Conservation (phyloP, 2,113 vertebrate species). For the Riparia riparia region DNA sequence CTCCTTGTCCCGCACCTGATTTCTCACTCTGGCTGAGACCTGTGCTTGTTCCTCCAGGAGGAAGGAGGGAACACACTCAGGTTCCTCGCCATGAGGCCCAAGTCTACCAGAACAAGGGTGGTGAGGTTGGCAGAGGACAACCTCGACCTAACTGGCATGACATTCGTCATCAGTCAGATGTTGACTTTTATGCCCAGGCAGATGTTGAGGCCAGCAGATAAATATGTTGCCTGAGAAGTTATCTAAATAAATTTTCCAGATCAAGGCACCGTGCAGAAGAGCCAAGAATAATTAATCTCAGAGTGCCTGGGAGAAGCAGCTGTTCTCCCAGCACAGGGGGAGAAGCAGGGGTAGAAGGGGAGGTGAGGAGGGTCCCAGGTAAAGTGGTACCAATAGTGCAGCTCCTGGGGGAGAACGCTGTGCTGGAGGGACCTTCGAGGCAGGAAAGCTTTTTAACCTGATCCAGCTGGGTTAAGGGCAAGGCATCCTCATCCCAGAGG, state of each 20-base stretch:
- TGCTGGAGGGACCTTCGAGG: not conserved
- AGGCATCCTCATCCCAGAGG: not conserved
- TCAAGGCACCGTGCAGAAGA: not conserved
- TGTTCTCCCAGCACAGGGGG: not conserved
- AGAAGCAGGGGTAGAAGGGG: not conserved
- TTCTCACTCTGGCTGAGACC: not conserved
- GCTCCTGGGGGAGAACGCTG: not conserved
- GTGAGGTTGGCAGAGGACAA: not conserved
- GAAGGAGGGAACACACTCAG: not conserved
- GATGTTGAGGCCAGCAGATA: conserved; percentile 16
- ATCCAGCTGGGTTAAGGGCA: not conserved
- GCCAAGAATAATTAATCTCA: conserved; percentile 14
- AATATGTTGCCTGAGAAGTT: not conserved
- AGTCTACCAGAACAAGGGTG: not conserved
- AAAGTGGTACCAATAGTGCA: not conserved
- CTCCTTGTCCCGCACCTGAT: not conserved
- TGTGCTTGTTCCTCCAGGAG: not conserved
- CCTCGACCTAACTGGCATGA: not conserved
- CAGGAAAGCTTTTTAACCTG: not conserved
- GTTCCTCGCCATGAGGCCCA: not conserved
- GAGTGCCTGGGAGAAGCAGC: not conserved
- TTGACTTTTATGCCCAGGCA: not conserved
- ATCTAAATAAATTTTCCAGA: conserved; percentile 22
- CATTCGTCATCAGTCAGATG: not conserved
- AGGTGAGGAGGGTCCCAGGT: not conserved